A percentile compares a stretch with the other conserved stretches of the same genome.
Conservation (phyloP, 2,888 invertebrate species). For the Deroplatys truncata region DNA sequence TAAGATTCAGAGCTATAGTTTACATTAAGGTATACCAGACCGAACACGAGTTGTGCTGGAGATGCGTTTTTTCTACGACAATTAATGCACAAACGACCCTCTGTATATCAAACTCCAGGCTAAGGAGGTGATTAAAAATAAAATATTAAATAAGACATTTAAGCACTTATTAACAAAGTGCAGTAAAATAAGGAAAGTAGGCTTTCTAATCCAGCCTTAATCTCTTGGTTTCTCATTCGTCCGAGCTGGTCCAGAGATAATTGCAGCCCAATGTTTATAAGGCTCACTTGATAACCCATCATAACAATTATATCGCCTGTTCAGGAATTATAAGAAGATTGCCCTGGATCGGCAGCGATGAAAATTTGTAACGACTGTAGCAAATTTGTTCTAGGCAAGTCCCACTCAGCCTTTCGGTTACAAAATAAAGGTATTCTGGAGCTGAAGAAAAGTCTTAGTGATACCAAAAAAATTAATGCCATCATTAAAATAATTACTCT, state of each 20-base stretch:
- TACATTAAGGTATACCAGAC: too few relatives aligned
- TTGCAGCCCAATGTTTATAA: conserved; percentile 18
- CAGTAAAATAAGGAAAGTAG: not conserved
- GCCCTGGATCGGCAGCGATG: conserved; percentile 29
- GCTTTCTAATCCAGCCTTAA: not conserved
- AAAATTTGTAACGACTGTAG: conserved; percentile 31
- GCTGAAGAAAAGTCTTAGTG: not conserved
- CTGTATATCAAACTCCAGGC: not conserved
- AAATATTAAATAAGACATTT: not conserved
- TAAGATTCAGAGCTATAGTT: too few relatives aligned
- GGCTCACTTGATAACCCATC: conserved; percentile 26
- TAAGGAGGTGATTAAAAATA: not conserved
- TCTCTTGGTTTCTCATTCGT: not conserved
- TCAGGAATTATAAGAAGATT: conserved; percentile 26
- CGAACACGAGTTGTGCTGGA: too few relatives aligned
- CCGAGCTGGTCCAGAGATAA: conserved; percentile 5
- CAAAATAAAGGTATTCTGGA: not conserved
- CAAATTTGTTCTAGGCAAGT: conserved; percentile 24
- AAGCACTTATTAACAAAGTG: not conserved
- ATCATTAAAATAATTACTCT: conserved; percentile 29
- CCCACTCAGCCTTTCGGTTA: not conserved
- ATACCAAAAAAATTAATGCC: conserved; percentile 21
- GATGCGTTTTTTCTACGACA: too few relatives aligned
- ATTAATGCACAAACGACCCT: too few relatives aligned
- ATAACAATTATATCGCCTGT: conserved; percentile 30